Percentiles rank a stretch among this genome's conserved stretches.
Conservation (phyloP, 2,888 invertebrate genomes). For the Drosophila parthenogenetica region DNA sequence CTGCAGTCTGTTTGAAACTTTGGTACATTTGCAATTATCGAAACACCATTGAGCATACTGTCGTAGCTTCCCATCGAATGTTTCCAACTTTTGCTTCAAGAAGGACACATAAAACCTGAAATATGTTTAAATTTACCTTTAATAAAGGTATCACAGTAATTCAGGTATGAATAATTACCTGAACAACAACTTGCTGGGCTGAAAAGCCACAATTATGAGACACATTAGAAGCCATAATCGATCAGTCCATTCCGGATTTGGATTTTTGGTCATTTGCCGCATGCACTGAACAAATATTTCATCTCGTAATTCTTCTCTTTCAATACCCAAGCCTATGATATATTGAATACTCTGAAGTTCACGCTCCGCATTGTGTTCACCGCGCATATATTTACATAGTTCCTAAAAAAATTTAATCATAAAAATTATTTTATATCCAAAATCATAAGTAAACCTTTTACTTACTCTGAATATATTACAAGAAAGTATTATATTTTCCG, state of each 20-base stretch:
- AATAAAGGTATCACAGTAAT: too few species aligned
- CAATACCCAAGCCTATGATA: conserved; percentile 94
- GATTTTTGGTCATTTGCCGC: conserved; percentile 95
- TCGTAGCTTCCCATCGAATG: conserved; percentile 88
- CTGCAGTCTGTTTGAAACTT: conserved; percentile 91
- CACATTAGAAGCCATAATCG: conserved; percentile 95
- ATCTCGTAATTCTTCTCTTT: conserved; percentile 95
- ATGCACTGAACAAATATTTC: conserved; percentile 96
- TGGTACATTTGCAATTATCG: conserved; percentile 95
- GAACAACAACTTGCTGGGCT: conserved; percentile 87
- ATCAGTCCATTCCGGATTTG: conserved; percentile 92
- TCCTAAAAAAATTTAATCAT: conserved; percentile 88
- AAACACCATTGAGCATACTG: conserved; percentile 98
- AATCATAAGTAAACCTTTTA: too few species aligned
- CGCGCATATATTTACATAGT: conserved; percentile 94
- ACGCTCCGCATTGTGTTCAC: conserved; percentile 93
- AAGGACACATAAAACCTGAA: conserved; percentile 91
- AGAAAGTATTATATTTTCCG: conserved; percentile 95
- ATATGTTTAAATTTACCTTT: too few species aligned
- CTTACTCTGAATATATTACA: conserved; percentile 94
- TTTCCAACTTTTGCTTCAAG: conserved; percentile 88
- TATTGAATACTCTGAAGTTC: conserved; percentile 94
- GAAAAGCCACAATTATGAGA: conserved; percentile 95
- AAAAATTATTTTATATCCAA: too few species aligned
- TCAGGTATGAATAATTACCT: conserved; percentile 60